phyloP scores from a whole-genome alignment of 1,140 invertebrate genomes.

The Apis florea region DNA sequence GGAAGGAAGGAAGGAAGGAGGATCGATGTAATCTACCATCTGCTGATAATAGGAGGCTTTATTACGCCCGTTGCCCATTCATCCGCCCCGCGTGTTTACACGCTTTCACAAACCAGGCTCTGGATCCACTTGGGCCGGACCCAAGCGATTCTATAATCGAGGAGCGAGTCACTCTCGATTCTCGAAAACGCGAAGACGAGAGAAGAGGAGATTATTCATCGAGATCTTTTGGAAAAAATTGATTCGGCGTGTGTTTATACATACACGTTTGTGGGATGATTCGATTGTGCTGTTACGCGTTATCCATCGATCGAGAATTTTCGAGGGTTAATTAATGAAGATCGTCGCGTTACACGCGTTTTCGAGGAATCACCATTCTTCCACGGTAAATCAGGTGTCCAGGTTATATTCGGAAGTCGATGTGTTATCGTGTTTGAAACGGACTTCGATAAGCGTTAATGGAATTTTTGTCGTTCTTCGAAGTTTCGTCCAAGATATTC shows the following conservation, averaged over 20 bases:
- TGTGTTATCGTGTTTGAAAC: slow-evolving; percentile 46
- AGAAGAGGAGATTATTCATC: no score
- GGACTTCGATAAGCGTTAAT: slow-evolving; percentile 52
- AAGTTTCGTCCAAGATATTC: slow-evolving; percentile 1
- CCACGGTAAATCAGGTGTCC: not conserved
- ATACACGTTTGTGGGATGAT: no score
- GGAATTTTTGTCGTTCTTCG: slow-evolving; percentile 49
- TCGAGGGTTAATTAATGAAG: no score
- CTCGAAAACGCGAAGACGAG: no score
- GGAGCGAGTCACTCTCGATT: not conserved
- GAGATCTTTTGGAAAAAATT: no score
- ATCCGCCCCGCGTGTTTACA: slow-evolving; percentile 62
- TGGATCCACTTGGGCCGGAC: not conserved
- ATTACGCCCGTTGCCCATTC: slow-evolving; percentile 66
- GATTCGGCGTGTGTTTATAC: no score
- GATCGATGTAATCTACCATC: slow-evolving; percentile 80
- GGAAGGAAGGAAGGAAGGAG: slow-evolving; percentile 59
- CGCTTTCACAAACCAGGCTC: slow-evolving; percentile 3
- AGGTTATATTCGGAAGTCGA: slow-evolving; percentile 41
- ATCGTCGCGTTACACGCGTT: no score
- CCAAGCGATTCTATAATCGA: slow-evolving; percentile 2
- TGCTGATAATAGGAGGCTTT: slow-evolving; percentile 78
- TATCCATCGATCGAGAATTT: no score
- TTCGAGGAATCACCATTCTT: not conserved
- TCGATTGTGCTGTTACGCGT: no score